A percentile compares a stretch with the other conserved stretches of the same genome.
Conservation (phyloP, 2,113 vertebrate genomes). For the Zeus faber region DNA sequence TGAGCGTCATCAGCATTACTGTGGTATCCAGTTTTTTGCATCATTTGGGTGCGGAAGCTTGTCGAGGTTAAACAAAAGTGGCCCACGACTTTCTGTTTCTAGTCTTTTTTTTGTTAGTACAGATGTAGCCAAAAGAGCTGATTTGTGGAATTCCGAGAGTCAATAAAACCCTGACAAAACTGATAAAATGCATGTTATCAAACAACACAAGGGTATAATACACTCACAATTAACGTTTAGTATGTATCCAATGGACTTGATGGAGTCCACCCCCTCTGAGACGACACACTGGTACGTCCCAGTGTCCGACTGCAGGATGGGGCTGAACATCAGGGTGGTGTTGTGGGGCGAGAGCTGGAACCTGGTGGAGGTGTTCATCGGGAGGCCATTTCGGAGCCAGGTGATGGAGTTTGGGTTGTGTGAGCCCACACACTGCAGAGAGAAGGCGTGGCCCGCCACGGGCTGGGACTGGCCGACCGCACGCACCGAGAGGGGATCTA, state of each 20-base stretch:
- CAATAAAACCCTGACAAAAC: no score
- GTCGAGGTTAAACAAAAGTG: no score
- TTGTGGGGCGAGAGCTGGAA: slow-evolving; percentile 9
- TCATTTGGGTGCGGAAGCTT: background rate
- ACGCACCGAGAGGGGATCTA: slow-evolving; percentile 31
- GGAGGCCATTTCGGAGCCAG: slow-evolving; percentile 18
- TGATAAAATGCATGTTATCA: background rate
- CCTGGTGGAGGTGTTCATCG: background rate
- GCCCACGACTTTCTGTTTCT: no score
- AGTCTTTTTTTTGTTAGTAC: no score
- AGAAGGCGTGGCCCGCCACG: slow-evolving; percentile 7
- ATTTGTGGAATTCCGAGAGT: no score
- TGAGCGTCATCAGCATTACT: no score
- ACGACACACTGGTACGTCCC: slow-evolving; percentile 23
- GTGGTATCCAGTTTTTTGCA: no score
- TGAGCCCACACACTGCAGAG: slow-evolving; percentile 30
- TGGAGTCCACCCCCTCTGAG: background rate
- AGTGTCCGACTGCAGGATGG: slow-evolving; percentile 6
- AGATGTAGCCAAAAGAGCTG: no score
- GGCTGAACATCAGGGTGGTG: slow-evolving; percentile 18
- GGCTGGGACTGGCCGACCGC: slow-evolving; percentile 2
- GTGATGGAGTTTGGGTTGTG: slow-evolving; percentile 19
- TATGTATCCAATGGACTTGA: slow-evolving; percentile 7
- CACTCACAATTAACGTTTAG: slow-evolving; percentile 30
- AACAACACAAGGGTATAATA: background rate